A percentile compares a stretch with the other conserved stretches of the same genome.
These are phyloP conservation scores for Nasalis larvatus DNA, from an alignment of 2,113 vertebrate genomes.

Conservation along the genomic window DNA sequence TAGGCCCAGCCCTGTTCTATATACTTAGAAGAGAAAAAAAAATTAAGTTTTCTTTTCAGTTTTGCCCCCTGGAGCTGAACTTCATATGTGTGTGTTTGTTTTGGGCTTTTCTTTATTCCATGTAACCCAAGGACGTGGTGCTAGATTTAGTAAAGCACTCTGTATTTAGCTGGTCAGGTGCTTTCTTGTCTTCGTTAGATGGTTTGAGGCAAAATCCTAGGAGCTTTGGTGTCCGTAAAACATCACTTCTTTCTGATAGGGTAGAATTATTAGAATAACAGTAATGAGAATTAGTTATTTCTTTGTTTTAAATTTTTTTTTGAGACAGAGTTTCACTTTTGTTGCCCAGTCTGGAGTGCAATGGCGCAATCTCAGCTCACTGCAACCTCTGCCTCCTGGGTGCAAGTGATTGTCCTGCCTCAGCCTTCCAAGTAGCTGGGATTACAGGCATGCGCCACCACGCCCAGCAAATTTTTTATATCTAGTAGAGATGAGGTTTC, in stretches of 20 bases:
- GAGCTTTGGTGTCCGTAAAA: conserved; percentile 39
- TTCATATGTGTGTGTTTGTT: not conserved
- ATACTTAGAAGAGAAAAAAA: conserved; percentile 52
- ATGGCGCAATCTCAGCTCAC: too few relatives aligned
- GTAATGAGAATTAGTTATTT: conserved; percentile 35
- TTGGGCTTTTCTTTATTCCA: not conserved
- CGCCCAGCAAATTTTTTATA: too few relatives aligned
- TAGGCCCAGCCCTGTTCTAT: conserved; percentile 21
- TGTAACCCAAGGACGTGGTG: conserved; percentile 30
- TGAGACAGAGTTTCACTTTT: too few relatives aligned
- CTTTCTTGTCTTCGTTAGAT: conserved; percentile 51
- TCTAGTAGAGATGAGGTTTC: too few relatives aligned
- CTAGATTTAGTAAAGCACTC: conserved; percentile 38
- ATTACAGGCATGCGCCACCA: too few relatives aligned
- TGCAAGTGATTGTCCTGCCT: too few relatives aligned
- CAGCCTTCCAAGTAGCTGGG: too few relatives aligned
- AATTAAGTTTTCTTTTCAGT: conserved; percentile 13
- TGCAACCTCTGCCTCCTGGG: too few relatives aligned
- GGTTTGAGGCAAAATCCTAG: conserved; percentile 50
- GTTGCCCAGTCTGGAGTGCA: too few relatives aligned
- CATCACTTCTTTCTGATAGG: conserved; percentile 10
- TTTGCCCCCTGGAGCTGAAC: conserved; percentile 22
- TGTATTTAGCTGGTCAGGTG: conserved; percentile 27
- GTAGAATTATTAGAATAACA: conserved; percentile 36
- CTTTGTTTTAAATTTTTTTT: not conserved